Evolutionary conservation across 1,140 invertebrate species (phyloP).

Genomic region (Amyelois transitella): DNA sequence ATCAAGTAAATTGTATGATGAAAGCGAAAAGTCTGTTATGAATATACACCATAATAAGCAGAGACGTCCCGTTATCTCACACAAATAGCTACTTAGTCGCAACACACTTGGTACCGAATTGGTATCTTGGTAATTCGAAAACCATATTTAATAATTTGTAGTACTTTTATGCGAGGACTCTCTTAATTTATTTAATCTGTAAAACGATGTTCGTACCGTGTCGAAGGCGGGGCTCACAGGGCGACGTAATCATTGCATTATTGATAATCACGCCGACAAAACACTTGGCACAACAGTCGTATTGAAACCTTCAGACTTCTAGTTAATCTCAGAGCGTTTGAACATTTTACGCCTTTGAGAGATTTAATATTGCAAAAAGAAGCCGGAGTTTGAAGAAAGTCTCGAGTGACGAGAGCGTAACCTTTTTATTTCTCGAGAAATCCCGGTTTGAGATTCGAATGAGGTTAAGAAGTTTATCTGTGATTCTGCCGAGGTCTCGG

Average conservation of each 20-base stretch:
- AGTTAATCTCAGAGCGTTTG: conserved; percentile 2
- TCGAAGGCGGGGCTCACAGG: background rate
- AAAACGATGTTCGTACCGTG: no score
- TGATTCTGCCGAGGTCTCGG: background rate
- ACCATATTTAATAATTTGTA: no score
- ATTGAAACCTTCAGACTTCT: background rate
- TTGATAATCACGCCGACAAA: conserved; percentile 15
- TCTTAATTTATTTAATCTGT: no score
- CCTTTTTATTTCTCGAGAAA: background rate
- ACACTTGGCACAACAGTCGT: background rate
- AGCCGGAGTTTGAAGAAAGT: background rate
- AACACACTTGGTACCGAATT: no score
- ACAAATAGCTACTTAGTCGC: no score
- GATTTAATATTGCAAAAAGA: background rate
- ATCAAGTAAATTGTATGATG: no score
- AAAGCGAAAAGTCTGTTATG: no score
- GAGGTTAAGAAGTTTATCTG: background rate
- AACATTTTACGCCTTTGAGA: conserved; percentile 1
- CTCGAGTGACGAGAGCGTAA: no score
- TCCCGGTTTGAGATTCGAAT: background rate
- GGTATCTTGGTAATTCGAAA: no score
- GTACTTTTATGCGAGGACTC: no score
- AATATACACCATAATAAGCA: no score
- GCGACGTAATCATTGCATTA: conserved; percentile 18
- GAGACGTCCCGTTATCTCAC: no score